These are phyloP conservation scores for Nemurella pictetii DNA, from an alignment of 2,888 invertebrate genomes.

Conservation along the genomic window DNA sequence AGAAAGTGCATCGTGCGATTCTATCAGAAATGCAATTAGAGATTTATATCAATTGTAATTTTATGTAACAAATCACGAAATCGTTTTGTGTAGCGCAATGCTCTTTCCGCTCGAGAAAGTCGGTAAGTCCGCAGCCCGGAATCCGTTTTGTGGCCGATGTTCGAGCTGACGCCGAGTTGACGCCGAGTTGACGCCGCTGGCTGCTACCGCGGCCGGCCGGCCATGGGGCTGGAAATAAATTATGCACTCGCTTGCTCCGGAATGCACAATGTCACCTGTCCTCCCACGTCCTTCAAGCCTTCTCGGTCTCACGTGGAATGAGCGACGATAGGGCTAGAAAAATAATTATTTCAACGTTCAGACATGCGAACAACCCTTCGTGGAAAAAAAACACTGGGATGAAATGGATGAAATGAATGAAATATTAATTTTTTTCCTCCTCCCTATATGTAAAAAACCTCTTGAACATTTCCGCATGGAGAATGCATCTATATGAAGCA, in stretches of 20 bases:
- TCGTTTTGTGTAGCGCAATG: background rate
- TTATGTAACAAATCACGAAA: background rate
- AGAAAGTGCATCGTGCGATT: background rate
- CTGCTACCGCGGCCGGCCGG: too few relatives aligned
- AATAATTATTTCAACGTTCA: background rate
- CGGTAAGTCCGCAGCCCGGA: background rate
- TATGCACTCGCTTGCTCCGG: background rate
- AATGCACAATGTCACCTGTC: background rate
- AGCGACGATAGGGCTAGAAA: background rate
- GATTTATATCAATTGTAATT: background rate
- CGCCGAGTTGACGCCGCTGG: too few relatives aligned
- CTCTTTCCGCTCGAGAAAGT: background rate
- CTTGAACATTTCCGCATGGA: background rate
- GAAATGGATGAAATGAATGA: too few relatives aligned
- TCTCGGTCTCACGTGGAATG: background rate
- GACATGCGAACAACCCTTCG: background rate
- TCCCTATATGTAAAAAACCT: background rate
- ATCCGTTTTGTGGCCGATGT: too few relatives aligned
- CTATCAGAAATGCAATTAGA: conserved; percentile 11
- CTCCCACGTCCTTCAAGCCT: background rate
- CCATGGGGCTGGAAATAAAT: background rate
- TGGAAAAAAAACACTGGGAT: background rate
- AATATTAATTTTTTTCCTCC: background rate
- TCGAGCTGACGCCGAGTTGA: too few relatives aligned
- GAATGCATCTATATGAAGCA: background rate